These are phyloP conservation scores for Thyatira batis DNA, from an alignment of 2,888 invertebrate genomes.

Conservation along the genomic window DNA sequence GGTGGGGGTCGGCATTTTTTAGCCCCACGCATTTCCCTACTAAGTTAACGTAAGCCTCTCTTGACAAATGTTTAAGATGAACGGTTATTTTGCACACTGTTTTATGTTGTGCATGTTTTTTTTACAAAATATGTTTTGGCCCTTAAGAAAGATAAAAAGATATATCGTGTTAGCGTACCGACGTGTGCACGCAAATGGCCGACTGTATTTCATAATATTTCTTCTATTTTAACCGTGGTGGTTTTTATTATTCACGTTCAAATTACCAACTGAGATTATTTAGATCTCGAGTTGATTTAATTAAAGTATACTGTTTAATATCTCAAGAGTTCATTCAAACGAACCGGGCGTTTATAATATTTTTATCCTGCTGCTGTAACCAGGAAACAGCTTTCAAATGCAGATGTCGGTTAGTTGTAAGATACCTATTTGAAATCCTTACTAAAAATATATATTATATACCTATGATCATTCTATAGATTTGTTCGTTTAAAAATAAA, in stretches of 20 bases:
- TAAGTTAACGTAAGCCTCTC: conserved; percentile 76
- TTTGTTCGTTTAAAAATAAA: too few species aligned
- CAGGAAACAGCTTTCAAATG: too few species aligned
- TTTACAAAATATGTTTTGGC: conserved; percentile 39
- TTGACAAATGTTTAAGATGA: conserved; percentile 80
- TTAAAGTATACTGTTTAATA: too few species aligned
- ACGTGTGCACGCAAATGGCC: conserved; percentile 47
- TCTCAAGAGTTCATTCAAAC: too few species aligned
- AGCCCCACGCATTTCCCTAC: conserved; percentile 62
- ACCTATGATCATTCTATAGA: too few species aligned
- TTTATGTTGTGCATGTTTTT: conserved; percentile 63
- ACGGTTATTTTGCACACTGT: conserved; percentile 77
- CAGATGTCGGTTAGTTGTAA: too few species aligned
- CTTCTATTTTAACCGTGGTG: conserved; percentile 28
- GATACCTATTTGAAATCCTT: too few species aligned
- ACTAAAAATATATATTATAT: too few species aligned
- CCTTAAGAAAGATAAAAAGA: conserved; percentile 53
- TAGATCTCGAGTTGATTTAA: too few species aligned
- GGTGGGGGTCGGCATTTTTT: conserved; percentile 58
- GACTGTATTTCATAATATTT: conserved; percentile 39
- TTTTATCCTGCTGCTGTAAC: neutral
- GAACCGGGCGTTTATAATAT: too few species aligned
- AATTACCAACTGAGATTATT: neutral
- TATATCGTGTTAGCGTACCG: conserved; percentile 41
- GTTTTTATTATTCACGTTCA: neutral